These are phyloP conservation scores for Meriones unguiculatus DNA, from an alignment of 2,113 vertebrate species.

Conservation along the genomic window DNA sequence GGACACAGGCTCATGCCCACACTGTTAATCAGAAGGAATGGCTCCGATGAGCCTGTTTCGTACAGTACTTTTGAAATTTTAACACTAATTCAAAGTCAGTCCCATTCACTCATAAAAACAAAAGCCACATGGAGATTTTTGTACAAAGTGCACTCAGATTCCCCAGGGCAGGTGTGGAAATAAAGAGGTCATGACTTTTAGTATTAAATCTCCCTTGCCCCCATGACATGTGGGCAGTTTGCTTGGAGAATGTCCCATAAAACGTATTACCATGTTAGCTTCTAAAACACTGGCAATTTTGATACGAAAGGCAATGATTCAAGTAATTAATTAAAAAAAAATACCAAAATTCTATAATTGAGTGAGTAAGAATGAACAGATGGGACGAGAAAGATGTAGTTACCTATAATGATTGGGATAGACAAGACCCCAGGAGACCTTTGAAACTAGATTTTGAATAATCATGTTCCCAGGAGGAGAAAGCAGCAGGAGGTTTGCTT, in stretches of 20 bases:
- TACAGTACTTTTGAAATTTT: background rate
- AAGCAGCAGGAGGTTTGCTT: background rate
- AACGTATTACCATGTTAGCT: background rate
- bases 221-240: background rate
- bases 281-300: background rate
- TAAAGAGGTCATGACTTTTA: background rate
- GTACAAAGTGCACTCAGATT: background rate
- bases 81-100: background rate
- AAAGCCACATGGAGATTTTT: background rate
- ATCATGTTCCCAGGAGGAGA: background rate
- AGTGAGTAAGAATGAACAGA: background rate
- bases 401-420: background rate
- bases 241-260: background rate
- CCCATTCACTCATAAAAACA: constrained; percentile 17
- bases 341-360: background rate
- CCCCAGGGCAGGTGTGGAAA: background rate
- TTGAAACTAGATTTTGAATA: constrained; percentile 17
- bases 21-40: background rate
- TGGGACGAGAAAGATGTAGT: background rate
- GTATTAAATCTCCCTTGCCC: background rate
- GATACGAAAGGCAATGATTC: background rate
- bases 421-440: background rate
- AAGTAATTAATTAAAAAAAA: background rate
- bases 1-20: background rate
- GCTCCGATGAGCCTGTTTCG: background rate